A percentile compares a stretch with the other conserved stretches of the same genome.
phyloP scores from a whole-genome alignment of 2,113 vertebrate genomes.

The Euleptes europaea region DNA sequence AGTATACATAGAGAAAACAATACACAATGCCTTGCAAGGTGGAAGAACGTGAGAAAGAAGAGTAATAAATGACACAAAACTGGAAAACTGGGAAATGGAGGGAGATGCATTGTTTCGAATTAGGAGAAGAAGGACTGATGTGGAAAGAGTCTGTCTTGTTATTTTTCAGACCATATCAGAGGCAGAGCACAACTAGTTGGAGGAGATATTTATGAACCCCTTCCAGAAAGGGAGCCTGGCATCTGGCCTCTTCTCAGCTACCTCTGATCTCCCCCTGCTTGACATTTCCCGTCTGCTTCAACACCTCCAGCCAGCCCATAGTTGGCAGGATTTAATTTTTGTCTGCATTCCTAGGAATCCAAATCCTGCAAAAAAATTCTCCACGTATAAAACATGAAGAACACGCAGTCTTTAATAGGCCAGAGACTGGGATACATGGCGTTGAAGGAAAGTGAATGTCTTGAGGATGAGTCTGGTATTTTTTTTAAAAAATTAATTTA shows the following conservation, averaged over 20 bases:
- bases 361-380: not conserved
- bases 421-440: not conserved
- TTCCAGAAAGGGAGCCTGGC: not conserved
- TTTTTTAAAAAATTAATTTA: not conserved
- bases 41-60: no score
- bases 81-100: no score
- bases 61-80: no score
- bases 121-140: no score
- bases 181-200: no score
- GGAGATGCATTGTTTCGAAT: no score
- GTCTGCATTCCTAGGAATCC: not conserved
- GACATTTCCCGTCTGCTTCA: not conserved
- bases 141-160: no score
- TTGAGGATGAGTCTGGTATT: not conserved
- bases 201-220: no score
- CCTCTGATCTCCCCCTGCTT: not conserved
- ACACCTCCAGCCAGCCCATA: not conserved
- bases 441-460: not conserved
- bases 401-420: not conserved
- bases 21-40: no score
- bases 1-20: no score
- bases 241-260: not conserved
- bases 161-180: no score
- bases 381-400: not conserved
- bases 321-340: not conserved